These are phyloP conservation scores for Laspeyria flexula DNA, from an alignment of 2,888 invertebrate genomes.

Conservation along the genomic window DNA sequence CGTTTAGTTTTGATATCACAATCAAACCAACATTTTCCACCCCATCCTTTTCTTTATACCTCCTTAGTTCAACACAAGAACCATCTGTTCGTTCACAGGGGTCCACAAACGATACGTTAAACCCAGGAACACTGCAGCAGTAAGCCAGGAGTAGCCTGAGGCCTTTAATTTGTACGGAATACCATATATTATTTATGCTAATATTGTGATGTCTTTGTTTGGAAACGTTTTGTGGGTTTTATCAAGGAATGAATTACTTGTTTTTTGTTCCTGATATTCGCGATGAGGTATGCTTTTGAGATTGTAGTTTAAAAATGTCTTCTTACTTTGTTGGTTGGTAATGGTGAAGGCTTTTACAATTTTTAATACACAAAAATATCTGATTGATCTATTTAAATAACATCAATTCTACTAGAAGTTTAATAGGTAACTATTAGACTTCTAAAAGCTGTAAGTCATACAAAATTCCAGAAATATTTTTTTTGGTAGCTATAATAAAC, in stretches of 20 bases:
- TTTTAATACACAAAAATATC: no score
- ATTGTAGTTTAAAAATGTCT: no score
- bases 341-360: no score
- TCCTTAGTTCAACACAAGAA: slow-evolving; percentile 50
- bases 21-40: no score
- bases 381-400: no score
- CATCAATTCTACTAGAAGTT: no score
- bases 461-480: no score
- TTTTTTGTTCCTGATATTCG: not conserved
- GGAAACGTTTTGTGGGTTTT: slow-evolving; percentile 25
- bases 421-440: no score
- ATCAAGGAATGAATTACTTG: slow-evolving; percentile 1
- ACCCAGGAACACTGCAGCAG: slow-evolving; percentile 58
- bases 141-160: slow-evolving; percentile 61
- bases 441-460: no score
- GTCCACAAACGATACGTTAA: slow-evolving; percentile 68
- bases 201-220: slow-evolving; percentile 49
- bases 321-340: no score
- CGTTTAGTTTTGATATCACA: no score
- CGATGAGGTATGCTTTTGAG: not conserved
- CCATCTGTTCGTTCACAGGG: slow-evolving; percentile 80
- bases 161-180: slow-evolving; percentile 74
- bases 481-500: no score
- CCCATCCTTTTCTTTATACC: slow-evolving; percentile 23
- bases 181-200: slow-evolving; percentile 43